Percentiles rank a stretch among this genome's conserved stretches.
Evolutionary conservation across 2,113 vertebrate genomes (phyloP).

Genomic region (Aspidoscelis tigris): DNA sequence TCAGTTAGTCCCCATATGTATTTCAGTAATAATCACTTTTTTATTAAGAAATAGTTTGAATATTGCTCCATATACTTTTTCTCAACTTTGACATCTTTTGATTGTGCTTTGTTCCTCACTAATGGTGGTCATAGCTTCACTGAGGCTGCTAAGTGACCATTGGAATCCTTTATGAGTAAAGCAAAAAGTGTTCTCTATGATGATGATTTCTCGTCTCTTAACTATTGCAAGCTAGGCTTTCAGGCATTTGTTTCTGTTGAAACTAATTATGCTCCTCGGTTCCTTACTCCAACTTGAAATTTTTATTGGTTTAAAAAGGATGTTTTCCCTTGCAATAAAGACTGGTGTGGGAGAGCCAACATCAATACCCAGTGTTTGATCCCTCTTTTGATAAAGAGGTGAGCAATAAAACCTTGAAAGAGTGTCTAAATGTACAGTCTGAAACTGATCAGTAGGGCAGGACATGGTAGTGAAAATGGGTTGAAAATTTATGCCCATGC

Average conservation of each 20-base stretch:
- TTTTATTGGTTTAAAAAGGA: constrained; percentile 55
- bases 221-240: constrained; percentile 23
- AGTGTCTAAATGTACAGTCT: constrained; percentile 6
- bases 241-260: constrained; percentile 10
- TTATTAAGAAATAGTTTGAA: not conserved
- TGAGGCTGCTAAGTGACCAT: not conserved
- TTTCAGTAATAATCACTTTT: not conserved
- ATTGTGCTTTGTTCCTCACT: constrained; percentile 3
- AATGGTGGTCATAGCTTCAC: not conserved
- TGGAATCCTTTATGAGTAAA: not conserved
- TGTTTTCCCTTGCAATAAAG: constrained; percentile 22
- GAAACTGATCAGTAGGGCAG: constrained; percentile 27
- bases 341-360: not conserved
- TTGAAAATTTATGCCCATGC: constrained; percentile 49
- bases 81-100: not conserved
- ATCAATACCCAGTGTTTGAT: not conserved
- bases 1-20: not conserved
- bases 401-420: constrained; percentile 15
- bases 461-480: constrained; percentile 41
- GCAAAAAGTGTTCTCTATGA: constrained; percentile 14
- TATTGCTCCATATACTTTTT: not conserved
- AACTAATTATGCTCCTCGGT: constrained; percentile 34
- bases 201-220: not conserved
- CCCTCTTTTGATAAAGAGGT: not conserved
- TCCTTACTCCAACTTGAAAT: constrained; percentile 44